These are phyloP conservation scores for Synanceia verrucosa DNA, from an alignment of 2,797 vertebrate species.

Conservation along the genomic window DNA sequence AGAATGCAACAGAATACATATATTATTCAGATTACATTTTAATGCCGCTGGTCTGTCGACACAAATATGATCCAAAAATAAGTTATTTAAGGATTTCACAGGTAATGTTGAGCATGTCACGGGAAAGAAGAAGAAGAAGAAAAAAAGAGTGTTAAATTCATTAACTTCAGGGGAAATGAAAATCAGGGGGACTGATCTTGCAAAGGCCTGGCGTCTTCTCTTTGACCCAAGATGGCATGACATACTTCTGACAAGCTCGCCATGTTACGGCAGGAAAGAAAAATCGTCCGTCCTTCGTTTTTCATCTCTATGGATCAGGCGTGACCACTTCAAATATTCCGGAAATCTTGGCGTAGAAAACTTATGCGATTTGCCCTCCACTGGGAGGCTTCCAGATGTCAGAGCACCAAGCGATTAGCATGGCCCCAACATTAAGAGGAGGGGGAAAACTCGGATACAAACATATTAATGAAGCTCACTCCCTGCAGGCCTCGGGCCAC, in stretches of 20 bases:
- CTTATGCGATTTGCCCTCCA: constrained; percentile 65
- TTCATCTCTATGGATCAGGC: constrained; percentile 75
- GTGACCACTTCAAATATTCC: constrained; percentile 81
- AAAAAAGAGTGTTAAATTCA: constrained; percentile 48
- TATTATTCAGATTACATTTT: constrained; percentile 82
- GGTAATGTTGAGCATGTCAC: constrained; percentile 31
- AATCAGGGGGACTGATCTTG: constrained; percentile 59
- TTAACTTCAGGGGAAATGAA: constrained; percentile 62
- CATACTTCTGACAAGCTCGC: constrained; percentile 66
- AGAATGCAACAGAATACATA: constrained; percentile 83
- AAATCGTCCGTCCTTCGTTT: constrained; percentile 60
- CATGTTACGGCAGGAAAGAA: constrained; percentile 38
- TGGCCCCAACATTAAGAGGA: constrained; percentile 70
- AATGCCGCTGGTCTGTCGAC: constrained; percentile 68
- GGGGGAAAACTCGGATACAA: constrained; percentile 67
- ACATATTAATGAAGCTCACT: constrained; percentile 74
- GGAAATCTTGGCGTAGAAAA: constrained; percentile 58
- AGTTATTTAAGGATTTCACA: constrained; percentile 69
- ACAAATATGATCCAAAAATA: constrained; percentile 55
- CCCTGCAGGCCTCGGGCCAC: constrained; percentile 56
- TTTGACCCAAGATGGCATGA: constrained; percentile 64
- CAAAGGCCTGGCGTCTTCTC: constrained; percentile 25
- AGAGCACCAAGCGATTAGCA: constrained; percentile 79
- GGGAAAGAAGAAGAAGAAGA: background rate
- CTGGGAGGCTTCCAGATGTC: constrained; percentile 79